Conservation (phyloP, 2,888 invertebrate genomes). For the Rhagophthalmus giganteus region DNA sequence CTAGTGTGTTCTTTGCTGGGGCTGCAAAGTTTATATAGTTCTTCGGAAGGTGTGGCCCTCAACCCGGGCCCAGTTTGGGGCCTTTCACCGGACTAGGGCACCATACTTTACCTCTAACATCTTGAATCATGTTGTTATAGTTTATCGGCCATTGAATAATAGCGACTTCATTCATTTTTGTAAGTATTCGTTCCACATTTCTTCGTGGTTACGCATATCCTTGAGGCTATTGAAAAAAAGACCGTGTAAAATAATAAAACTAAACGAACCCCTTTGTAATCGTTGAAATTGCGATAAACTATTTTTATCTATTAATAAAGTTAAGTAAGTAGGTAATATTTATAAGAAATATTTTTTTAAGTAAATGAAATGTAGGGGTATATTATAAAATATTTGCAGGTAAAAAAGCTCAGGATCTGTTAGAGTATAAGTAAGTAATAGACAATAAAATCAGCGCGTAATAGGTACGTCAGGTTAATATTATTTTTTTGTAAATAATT, state of each 20-base stretch:
- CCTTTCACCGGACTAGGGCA: constrained; percentile 27
- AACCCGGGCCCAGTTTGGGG: constrained; percentile 24
- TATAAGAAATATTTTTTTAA: too few species aligned
- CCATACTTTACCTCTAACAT: constrained; percentile 9
- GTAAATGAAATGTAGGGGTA: too few species aligned
- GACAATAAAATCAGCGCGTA: too few species aligned
- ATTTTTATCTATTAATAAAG: too few species aligned
- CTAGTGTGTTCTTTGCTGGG: constrained; percentile 19
- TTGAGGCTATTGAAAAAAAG: neutral
- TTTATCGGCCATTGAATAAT: constrained; percentile 6
- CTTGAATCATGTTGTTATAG: constrained; percentile 14
- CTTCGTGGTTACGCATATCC: neutral
- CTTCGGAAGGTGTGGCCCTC: constrained; percentile 31
- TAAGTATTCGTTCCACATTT: neutral
- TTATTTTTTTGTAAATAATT: too few species aligned
- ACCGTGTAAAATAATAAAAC: neutral
- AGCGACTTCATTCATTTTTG: neutral
- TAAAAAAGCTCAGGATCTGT: too few species aligned
- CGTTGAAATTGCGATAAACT: too few species aligned
- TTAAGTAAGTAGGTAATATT: too few species aligned
- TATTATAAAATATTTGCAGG: too few species aligned
- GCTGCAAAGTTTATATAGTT: constrained; percentile 29
- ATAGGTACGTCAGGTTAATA: too few species aligned
- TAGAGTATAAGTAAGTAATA: too few species aligned
- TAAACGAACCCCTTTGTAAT: too few species aligned